Conservation (phyloP, 2,113 vertebrate genomes). For the Mus spicilegus region DNA sequence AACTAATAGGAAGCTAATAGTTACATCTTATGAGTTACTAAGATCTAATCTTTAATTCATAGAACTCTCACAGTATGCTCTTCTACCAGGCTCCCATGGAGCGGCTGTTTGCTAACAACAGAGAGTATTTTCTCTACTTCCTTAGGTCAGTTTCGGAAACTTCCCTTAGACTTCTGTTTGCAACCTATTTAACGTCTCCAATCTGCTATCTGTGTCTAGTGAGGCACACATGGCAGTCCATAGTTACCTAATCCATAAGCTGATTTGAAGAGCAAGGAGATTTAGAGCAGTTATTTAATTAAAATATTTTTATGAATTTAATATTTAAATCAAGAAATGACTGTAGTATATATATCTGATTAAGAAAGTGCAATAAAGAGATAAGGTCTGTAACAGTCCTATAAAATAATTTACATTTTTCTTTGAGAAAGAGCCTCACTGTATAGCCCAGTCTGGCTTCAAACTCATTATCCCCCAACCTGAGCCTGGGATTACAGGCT, state of each 20-base stretch:
- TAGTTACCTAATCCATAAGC: constrained; percentile 45
- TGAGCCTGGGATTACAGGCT: neutral
- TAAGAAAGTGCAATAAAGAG: constrained; percentile 35
- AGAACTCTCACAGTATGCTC: neutral
- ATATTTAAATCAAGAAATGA: constrained; percentile 40
- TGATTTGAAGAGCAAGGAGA: constrained; percentile 9
- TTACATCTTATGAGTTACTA: neutral
- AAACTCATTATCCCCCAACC: neutral
- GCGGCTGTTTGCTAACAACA: neutral
- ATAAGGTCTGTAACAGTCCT: neutral
- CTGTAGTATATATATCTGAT: constrained; percentile 33
- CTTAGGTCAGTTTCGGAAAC: constrained; percentile 44
- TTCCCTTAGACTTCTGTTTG: constrained; percentile 18
- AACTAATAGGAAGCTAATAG: constrained; percentile 35
- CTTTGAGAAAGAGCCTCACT: neutral
- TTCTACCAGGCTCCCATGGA: constrained; percentile 4
- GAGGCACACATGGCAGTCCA: neutral
- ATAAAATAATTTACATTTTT: neutral
- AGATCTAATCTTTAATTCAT: constrained; percentile 43
- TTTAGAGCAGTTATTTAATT: constrained; percentile 4
- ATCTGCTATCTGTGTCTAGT: neutral
- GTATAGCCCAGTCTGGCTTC: neutral
- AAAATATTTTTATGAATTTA: constrained; percentile 38
- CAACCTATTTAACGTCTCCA: neutral
- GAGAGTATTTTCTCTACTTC: neutral